phyloP scores from a whole-genome alignment of 2,888 invertebrate genomes.

The Phrixothrix hirtus region DNA sequence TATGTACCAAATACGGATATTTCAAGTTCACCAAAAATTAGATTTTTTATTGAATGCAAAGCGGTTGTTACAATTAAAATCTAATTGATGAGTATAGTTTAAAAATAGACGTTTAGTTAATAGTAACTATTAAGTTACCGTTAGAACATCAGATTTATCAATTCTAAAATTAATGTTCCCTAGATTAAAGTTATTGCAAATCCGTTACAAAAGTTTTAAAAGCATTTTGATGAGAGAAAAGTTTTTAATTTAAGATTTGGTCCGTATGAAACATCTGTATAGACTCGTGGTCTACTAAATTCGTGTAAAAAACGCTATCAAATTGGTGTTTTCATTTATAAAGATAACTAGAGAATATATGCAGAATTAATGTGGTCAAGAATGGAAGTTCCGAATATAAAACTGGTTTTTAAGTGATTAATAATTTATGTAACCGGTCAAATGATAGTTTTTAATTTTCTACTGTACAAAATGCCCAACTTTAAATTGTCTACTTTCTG shows the following conservation, averaged over 20 bases:
- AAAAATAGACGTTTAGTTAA: too few relatives aligned
- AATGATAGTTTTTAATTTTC: constrained; percentile 16
- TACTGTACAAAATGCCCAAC: background rate
- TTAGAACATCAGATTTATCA: constrained; percentile 9
- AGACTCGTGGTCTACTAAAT: background rate
- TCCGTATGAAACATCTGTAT: background rate
- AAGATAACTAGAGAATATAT: constrained; percentile 12
- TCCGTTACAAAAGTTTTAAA: constrained; percentile 8
- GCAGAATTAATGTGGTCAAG: constrained; percentile 6
- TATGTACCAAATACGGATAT: too few relatives aligned
- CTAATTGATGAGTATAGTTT: constrained; percentile 5
- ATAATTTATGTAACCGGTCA: constrained; percentile 23
- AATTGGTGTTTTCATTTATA: constrained; percentile 11
- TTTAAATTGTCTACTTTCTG: constrained; percentile 1
- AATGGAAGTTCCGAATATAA: constrained; percentile 17
- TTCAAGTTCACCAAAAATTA: too few relatives aligned
- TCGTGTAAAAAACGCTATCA: background rate
- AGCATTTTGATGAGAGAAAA: background rate
- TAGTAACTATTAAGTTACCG: constrained; percentile 9
- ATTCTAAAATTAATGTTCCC: constrained; percentile 8
- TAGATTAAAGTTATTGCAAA: constrained; percentile 10
- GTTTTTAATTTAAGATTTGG: background rate
- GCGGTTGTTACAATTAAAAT: too few relatives aligned
- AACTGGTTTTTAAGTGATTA: constrained; percentile 24
- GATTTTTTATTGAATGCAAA: too few relatives aligned